These are phyloP conservation scores for Pempheris klunzingeri DNA, from an alignment of 2,797 vertebrate species.

Conservation along the genomic window DNA sequence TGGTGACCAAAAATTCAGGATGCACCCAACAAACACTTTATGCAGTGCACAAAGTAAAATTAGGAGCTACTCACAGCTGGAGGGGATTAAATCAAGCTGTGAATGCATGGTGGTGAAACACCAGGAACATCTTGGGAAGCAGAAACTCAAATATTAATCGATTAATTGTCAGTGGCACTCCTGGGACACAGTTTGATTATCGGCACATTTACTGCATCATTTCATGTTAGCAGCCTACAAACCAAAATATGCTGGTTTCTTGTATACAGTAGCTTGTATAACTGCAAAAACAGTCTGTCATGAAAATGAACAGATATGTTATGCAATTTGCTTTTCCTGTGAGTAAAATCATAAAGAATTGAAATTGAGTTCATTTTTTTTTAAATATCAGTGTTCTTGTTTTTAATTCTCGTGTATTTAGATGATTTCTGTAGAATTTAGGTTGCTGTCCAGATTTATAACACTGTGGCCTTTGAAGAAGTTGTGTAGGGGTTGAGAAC, in stretches of 20 bases:
- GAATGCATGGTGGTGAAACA: slow-evolving; percentile 5
- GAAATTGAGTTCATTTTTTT: background rate
- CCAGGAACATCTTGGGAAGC: background rate
- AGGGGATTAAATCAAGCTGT: slow-evolving; percentile 7
- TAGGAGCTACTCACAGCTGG: background rate
- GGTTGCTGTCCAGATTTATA: too few relatives aligned
- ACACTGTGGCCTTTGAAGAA: too few relatives aligned
- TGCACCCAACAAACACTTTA: background rate
- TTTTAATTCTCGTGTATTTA: background rate
- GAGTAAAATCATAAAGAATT: background rate
- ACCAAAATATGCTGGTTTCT: background rate
- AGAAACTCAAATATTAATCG: background rate
- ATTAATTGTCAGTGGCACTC: too few relatives aligned
- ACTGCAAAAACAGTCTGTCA: background rate
- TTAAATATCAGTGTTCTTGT: background rate
- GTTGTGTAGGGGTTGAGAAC: too few relatives aligned
- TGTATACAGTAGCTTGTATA: too few relatives aligned
- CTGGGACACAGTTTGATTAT: background rate
- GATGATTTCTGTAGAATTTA: background rate
- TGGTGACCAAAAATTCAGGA: background rate
- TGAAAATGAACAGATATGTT: background rate
- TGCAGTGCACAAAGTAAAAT: background rate
- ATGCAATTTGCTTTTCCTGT: background rate
- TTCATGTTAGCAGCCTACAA: background rate
- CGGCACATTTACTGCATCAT: background rate